Percentiles rank a stretch among this genome's conserved stretches.
Conservation (phyloP, 2,113 vertebrate species). For the Microcebus murinus region DNA sequence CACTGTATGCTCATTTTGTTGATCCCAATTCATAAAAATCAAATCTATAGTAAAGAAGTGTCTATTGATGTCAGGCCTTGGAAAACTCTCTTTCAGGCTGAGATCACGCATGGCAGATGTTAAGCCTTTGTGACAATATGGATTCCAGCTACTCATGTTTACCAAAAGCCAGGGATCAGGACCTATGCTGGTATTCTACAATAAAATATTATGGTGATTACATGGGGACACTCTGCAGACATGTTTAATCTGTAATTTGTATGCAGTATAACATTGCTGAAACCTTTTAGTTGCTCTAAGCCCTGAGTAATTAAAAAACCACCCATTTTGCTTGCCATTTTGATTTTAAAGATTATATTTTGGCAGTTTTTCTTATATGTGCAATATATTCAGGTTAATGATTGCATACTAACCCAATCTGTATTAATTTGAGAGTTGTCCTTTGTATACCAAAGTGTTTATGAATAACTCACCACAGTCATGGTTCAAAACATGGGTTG, state of each 20-base stretch:
- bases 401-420: not conserved
- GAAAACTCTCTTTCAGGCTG: constrained; percentile 60
- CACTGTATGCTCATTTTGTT: constrained; percentile 40
- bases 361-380: constrained; percentile 1
- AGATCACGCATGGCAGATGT: constrained; percentile 20
- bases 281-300: constrained; percentile 66
- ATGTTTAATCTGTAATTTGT: constrained; percentile 64
- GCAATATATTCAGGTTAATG: constrained; percentile 24
- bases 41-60: constrained; percentile 65
- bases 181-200: constrained; percentile 63
- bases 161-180: constrained; percentile 62
- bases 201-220: constrained; percentile 61
- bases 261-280: constrained; percentile 57
- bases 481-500: constrained; percentile 6
- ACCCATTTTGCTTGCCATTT: constrained; percentile 54
- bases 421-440: constrained; percentile 47
- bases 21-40: constrained; percentile 69
- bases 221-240: constrained; percentile 43
- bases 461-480: constrained; percentile 33
- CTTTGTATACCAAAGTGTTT: constrained; percentile 37
- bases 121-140: constrained; percentile 68
- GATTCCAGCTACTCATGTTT: constrained; percentile 74
- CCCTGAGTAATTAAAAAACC: constrained; percentile 45
- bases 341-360: constrained; percentile 63
- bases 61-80: constrained; percentile 62